Evolutionary conservation across 2,888 invertebrate species (phyloP), one percentile per base, ranked within the genome.

Genomic region (Chymomyza amoena): DNA sequence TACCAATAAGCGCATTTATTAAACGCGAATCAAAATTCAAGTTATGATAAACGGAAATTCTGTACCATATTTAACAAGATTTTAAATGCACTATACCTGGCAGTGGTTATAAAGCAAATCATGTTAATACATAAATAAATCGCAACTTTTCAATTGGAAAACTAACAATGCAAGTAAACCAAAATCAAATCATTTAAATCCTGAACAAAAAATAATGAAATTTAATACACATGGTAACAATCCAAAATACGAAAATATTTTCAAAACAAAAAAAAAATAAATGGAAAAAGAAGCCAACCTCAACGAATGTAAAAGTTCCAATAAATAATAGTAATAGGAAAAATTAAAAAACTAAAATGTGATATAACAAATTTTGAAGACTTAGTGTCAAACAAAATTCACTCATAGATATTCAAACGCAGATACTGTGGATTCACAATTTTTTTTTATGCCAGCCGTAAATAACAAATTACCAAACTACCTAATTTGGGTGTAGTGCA

Each of bases 11-110:
- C 39, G 39, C 39, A 45, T 13, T 10, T 45, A 45, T 57, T 25
- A 25, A 57, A 28, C 25, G 18, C 52, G 16, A 16, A 18, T 54
- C 52, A 54, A 18, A 18, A 54, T 54, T 54, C 52, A 18, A 18
- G 52, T 54, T 15, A 25, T 25, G 57, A 18, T 28, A 57, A 54
- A 54, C 54, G 54, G 54, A 51, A 51, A 51, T 15, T 51, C 16
- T 18, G 54, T 54, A 18, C 52, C 52, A 54, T 16, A 25, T 68
- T 84, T 87, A 87, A 87, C 87, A 75, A 84, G 83, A 84, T 87
- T 84, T 84, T 82, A 78, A 84, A 84, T 83, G 83, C 83, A 83
- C 83, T 83, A 84, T 78, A 73, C 81, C 86, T 84, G 67, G 63
- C 73, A 61, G 61, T 45, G 73, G 73, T 68, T 6, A 10, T 50